Evolutionary conservation across 1,140 invertebrate genomes (phyloP).

Genomic region (Camponotus floridanus): DNA sequence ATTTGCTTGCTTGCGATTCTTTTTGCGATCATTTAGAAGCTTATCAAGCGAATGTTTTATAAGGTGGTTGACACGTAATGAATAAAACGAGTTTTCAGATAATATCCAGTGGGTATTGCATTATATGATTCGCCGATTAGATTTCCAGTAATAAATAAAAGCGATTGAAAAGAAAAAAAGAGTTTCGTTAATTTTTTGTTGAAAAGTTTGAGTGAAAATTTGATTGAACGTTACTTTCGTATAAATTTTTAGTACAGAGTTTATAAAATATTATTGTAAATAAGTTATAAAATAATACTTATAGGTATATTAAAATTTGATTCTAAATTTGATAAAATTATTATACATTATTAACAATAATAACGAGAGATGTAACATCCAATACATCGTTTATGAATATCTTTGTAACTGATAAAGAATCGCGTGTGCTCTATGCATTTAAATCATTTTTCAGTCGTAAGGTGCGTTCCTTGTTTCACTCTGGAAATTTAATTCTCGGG

Average conservation of each 20-base stretch:
- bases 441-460: background rate
- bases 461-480: constrained; percentile 26
- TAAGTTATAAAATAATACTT: no score
- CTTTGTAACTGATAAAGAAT: background rate
- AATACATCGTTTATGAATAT: background rate
- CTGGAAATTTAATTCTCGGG: constrained; percentile 57
- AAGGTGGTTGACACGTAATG: background rate
- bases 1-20: background rate
- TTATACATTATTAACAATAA: background rate
- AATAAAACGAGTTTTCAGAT: background rate
- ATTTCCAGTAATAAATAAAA: no score
- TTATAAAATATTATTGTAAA: no score
- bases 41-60: background rate
- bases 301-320: no score
- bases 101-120: background rate
- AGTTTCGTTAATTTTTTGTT: no score
- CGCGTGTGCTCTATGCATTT: background rate
- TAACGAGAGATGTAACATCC: background rate
- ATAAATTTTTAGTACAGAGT: no score
- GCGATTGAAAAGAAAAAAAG: no score
- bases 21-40: background rate
- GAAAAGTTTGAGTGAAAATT: no score
- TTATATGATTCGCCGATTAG: no score
- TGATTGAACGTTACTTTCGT: no score
- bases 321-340: no score